These are phyloP conservation scores for Montipora foliosa DNA, from an alignment of 64 coral and sea anemone species.

Conservation along the genomic window DNA sequence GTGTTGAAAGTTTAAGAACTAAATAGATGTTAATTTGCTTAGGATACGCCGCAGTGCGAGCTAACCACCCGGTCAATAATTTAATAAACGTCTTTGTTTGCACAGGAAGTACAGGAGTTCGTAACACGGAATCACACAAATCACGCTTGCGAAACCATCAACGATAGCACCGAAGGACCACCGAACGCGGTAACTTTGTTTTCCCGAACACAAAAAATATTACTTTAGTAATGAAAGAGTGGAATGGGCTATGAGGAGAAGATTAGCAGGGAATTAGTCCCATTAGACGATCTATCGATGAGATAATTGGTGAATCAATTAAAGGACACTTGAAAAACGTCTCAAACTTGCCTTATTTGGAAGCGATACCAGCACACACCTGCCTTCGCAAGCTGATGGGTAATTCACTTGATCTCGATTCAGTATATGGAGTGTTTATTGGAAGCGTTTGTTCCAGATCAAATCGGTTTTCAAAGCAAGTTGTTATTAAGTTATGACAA, in stretches of 20 bases:
- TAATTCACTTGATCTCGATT: not conserved
- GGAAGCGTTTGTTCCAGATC: not conserved
- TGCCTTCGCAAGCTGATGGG: slow-evolving; percentile 10
- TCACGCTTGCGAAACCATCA: slow-evolving; percentile 5
- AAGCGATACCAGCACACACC: slow-evolving; percentile 55
- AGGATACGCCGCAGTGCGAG: slow-evolving; percentile 33
- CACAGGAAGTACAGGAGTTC: slow-evolving; percentile 69
- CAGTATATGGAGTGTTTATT: not conserved
- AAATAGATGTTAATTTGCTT: slow-evolving; percentile 59
- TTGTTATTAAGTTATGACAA: slow-evolving; percentile 67
- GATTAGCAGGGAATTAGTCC: slow-evolving; percentile 95
- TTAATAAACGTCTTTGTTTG: slow-evolving; percentile 95
- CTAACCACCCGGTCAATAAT: slow-evolving; percentile 82
- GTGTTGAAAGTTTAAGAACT: slow-evolving; percentile 35
- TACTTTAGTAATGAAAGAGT: slow-evolving; percentile 79
- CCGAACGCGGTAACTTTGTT: slow-evolving; percentile 79
- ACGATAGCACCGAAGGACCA: not conserved
- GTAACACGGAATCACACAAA: slow-evolving; percentile 70
- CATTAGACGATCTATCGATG: slow-evolving; percentile 92
- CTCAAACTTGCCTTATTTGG: slow-evolving; percentile 66
- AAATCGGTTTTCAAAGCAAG: slow-evolving; percentile 4
- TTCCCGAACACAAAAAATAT: slow-evolving; percentile 71
- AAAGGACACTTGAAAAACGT: slow-evolving; percentile 62
- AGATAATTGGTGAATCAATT: slow-evolving; percentile 98
- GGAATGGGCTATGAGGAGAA: slow-evolving; percentile 67